Evolutionary conservation across 1,140 invertebrate genomes (phyloP), one percentile per base, ranked within the genome.

Genomic region (Maniola jurtina): DNA sequence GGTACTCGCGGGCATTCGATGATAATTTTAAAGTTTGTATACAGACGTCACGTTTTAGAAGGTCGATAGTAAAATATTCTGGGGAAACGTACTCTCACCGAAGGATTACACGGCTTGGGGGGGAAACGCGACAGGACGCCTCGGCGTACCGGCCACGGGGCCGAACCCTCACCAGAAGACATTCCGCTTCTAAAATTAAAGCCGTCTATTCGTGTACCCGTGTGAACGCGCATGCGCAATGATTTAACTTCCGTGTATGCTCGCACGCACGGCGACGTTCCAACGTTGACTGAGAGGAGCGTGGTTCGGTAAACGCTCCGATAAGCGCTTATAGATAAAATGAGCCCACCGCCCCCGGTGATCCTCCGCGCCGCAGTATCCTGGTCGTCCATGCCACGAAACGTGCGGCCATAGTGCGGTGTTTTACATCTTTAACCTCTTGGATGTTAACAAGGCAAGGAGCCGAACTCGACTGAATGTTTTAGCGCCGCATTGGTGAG

Each of bases 121-220:
- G 82, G 71, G 72, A 77, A 91, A 70, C 92, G 92, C 58, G 92
- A 92, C 73, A 93, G 93, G 79, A 93, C 92, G 71, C 94, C 92
- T 69, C 93, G 93, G 73, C 92, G 92, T 66, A 95, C 92, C 56
- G 94, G 93, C 94, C 95, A 95, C 79, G 94, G 94, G 76, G 92
- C 93, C 70, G 92, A 89, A 70, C 91, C 88, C 77, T 92, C 93
- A 70, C 92, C 84, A 76, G 86, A 77, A 75, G 85, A 88, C 87
- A 89, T 90, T 88, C 86, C 83, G 79, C 61, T 75, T 83, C 86
- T 88, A 90, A 80, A 88, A 84, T 86, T 90, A 88, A 81, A 85
- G 72, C 72, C 64, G 73, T 82, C 83, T 90, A 88, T 88, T 89
- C 82, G 84, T 76, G 86, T 84, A 84, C 76, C 72, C 54, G 48